A percentile compares a stretch with the other conserved stretches of the same genome.
phyloP scores from a whole-genome alignment of 2,113 vertebrate species.

The Podarcis raffonei region DNA sequence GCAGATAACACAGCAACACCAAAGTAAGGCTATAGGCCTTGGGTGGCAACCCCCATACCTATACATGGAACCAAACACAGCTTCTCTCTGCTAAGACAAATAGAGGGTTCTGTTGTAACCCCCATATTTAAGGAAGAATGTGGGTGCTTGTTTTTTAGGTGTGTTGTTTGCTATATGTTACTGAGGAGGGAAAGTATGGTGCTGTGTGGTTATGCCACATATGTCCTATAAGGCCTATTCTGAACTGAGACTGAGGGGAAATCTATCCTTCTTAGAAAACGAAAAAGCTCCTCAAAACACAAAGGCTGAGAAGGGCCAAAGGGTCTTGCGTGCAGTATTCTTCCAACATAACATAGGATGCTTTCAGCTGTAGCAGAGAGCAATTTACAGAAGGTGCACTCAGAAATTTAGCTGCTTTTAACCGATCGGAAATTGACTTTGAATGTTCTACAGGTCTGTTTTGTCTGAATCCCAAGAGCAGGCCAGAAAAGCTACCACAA shows the following conservation, averaged over 20 bases:
- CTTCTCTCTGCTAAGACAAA: background rate
- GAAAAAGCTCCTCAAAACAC: background rate
- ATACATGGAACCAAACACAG: background rate
- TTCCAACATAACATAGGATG: background rate
- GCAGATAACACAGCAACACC: background rate
- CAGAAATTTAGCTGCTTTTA: conserved; percentile 20
- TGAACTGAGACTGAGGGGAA: too few species aligned
- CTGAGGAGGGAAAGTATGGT: background rate
- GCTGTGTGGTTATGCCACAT: background rate
- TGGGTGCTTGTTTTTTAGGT: too few species aligned
- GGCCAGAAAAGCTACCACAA: background rate
- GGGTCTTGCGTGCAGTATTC: background rate
- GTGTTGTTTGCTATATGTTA: too few species aligned
- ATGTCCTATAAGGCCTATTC: background rate
- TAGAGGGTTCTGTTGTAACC: background rate
- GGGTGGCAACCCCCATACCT: background rate
- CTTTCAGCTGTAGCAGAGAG: background rate
- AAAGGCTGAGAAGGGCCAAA: background rate
- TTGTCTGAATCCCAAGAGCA: conserved; percentile 17
- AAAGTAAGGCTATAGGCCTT: background rate
- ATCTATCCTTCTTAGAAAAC: background rate
- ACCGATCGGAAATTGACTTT: background rate
- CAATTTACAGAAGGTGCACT: background rate
- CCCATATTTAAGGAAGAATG: background rate
- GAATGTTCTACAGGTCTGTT: background rate